phyloP scores from a whole-genome alignment of 2,113 vertebrate genomes.

The Thermophis baileyi region DNA sequence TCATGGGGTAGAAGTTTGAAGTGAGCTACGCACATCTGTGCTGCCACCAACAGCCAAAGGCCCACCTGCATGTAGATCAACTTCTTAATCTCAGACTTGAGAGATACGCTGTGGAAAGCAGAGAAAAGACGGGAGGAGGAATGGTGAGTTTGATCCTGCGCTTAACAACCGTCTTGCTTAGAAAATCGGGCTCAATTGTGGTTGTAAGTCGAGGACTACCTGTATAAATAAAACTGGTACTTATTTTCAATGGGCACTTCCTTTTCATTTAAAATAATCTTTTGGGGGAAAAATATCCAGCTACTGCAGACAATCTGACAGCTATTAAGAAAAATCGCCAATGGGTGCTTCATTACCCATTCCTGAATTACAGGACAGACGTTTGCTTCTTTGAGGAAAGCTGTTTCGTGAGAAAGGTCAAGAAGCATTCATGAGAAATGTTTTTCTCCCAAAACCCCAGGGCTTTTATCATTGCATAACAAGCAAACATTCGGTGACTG shows the following conservation, averaged over 20 bases:
- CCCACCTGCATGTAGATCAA: slow-evolving; percentile 87
- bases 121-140: slow-evolving; percentile 6
- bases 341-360: neutral
- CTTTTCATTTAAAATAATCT: neutral
- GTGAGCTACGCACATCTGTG: slow-evolving; percentile 87
- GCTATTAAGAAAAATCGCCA: neutral
- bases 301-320: neutral
- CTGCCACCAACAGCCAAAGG: slow-evolving; percentile 84
- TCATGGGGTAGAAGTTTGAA: slow-evolving; percentile 86
- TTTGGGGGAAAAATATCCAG: neutral
- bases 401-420: neutral
- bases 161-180: neutral
- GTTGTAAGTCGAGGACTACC: neutral
- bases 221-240: neutral
- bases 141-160: neutral
- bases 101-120: slow-evolving; percentile 76
- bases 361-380: neutral
- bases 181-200: neutral
- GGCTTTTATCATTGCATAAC: neutral
- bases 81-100: slow-evolving; percentile 94
- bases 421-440: neutral
- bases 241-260: neutral
- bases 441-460: neutral
- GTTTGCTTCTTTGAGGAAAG: neutral
- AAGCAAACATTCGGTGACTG: neutral